These are phyloP conservation scores for Eupithecia exiguata DNA, from an alignment of 2,888 invertebrate species.

Conservation along the genomic window DNA sequence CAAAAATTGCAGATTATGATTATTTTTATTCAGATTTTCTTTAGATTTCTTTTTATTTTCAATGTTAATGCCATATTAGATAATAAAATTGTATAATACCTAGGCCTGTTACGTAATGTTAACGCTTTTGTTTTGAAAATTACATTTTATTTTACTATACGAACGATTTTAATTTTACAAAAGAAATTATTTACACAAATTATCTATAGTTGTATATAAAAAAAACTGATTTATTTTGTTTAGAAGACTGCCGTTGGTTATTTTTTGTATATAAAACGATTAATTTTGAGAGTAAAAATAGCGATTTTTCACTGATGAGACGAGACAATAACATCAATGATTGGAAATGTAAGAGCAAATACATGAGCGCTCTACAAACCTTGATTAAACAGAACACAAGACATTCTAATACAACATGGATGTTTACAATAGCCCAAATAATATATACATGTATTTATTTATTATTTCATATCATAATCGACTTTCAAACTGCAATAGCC, in stretches of 20 bases:
- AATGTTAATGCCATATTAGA: constrained; percentile 81
- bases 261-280: constrained; percentile 61
- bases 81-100: constrained; percentile 74
- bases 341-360: constrained; percentile 50
- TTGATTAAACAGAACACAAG: constrained; percentile 69
- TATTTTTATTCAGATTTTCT: constrained; percentile 52
- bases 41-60: constrained; percentile 54
- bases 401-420: constrained; percentile 74
- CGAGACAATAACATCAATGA: constrained; percentile 57
- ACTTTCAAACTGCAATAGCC: constrained; percentile 75
- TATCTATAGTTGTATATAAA: constrained; percentile 70
- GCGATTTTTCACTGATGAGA: constrained; percentile 77
- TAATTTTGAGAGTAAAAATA: constrained; percentile 64
- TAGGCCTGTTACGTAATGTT: constrained; percentile 72
- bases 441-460: constrained; percentile 58
- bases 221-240: constrained; percentile 70
- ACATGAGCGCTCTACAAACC: constrained; percentile 54
- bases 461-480: constrained; percentile 57
- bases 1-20: constrained; percentile 53
- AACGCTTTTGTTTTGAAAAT: constrained; percentile 73
- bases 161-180: constrained; percentile 43
- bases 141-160: constrained; percentile 64
- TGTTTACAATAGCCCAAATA: constrained; percentile 74
- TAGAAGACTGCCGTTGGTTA: constrained; percentile 80
- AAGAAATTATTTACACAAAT: constrained; percentile 52